Evolutionary conservation across 2,797 vertebrate genomes (phyloP).

Genomic region (Trachurus trachurus): DNA sequence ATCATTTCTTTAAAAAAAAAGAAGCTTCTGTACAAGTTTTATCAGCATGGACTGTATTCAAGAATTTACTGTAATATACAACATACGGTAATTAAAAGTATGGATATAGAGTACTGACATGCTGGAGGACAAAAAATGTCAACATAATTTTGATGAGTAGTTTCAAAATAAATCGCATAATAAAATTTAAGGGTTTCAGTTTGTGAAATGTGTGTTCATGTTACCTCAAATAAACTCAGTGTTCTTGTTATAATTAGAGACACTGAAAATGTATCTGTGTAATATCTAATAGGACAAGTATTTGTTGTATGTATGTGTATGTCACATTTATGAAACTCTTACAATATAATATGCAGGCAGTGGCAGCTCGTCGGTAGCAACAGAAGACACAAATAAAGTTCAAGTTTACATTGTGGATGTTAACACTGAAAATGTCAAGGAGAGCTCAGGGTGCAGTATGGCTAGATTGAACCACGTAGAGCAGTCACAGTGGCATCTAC

Average conservation of each 20-base stretch:
- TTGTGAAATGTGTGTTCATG: not conserved
- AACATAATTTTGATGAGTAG: not conserved
- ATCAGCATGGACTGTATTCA: not conserved
- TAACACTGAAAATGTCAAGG: too few species aligned
- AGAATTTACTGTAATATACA: too few species aligned
- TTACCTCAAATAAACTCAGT: not conserved
- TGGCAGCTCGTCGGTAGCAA: not conserved
- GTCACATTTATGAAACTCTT: too few species aligned
- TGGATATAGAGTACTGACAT: too few species aligned
- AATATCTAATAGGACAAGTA: too few species aligned
- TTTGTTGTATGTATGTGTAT: too few species aligned
- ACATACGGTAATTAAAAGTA: not conserved
- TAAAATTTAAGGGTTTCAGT: not conserved
- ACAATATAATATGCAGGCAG: not conserved
- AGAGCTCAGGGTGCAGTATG: too few species aligned
- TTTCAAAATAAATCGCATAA: not conserved
- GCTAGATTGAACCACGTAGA: not conserved
- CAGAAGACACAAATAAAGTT: not conserved
- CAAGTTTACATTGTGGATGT: not conserved
- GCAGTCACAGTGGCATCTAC: not conserved
- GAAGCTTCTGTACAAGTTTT: not conserved
- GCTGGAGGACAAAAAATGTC: too few species aligned
- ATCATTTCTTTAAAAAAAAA: too few species aligned
- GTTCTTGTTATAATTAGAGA: too few species aligned
- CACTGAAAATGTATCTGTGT: too few species aligned